Percentiles rank a stretch among this genome's conserved stretches.
These are phyloP conservation scores for Takifugu flavidus DNA, from an alignment of 2,113 vertebrate species.

Conservation along the genomic window DNA sequence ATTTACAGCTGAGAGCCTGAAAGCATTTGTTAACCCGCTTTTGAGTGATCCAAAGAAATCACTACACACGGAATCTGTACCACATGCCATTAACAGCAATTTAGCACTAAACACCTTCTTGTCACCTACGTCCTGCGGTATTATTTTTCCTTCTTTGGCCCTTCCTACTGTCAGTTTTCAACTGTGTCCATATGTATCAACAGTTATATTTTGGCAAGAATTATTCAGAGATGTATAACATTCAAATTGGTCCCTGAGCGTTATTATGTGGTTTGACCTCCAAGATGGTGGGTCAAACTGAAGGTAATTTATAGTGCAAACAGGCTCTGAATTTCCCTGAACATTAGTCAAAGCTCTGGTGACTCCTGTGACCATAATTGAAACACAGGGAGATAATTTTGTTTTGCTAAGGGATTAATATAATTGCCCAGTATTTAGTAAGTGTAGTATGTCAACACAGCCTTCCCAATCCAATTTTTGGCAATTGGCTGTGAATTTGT, in stretches of 20 bases:
- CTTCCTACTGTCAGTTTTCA: constrained; percentile 15
- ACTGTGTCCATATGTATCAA: constrained; percentile 26
- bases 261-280: constrained; percentile 60
- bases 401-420: constrained; percentile 33
- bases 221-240: constrained; percentile 31
- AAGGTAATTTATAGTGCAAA: constrained; percentile 57
- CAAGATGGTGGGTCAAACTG: constrained; percentile 46
- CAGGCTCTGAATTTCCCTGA: constrained; percentile 50
- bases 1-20: constrained; percentile 40
- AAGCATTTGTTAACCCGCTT: neutral
- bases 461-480: neutral
- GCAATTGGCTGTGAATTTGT: too few species aligned
- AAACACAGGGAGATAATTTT: constrained; percentile 26
- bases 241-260: constrained; percentile 41
- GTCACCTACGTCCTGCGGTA: neutral
- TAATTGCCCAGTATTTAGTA: constrained; percentile 17
- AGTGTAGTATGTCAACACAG: neutral
- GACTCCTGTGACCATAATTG: constrained; percentile 32
- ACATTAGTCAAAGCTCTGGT: constrained; percentile 39
- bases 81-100: neutral
- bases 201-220: constrained; percentile 15
- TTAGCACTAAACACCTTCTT: constrained; percentile 13
- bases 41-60: neutral
- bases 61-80: neutral
- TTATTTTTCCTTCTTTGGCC: constrained; percentile 2